A percentile compares a stretch with the other conserved stretches of the same genome.
Evolutionary conservation across 1,140 invertebrate genomes (phyloP).

Genomic region (Calephelis virginiensis): DNA sequence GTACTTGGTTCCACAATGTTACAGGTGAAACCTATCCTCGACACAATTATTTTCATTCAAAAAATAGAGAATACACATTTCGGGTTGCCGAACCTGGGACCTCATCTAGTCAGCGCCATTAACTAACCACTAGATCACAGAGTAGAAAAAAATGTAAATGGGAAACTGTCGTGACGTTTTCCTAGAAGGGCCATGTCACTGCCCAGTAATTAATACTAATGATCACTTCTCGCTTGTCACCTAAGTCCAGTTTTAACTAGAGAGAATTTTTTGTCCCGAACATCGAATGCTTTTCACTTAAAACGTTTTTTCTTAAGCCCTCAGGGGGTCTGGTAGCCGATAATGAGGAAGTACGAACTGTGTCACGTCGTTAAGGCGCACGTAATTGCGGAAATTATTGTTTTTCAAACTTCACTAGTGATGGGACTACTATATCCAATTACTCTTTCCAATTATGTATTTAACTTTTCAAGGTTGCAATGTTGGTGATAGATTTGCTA

Average conservation of each 20-base stretch:
- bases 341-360: constrained; percentile 17
- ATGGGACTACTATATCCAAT: too few relatives aligned
- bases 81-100: too few relatives aligned
- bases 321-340: constrained; percentile 13
- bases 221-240: constrained; percentile 16
- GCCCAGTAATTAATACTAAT: constrained; percentile 16
- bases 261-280: constrained; percentile 12
- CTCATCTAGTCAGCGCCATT: too few relatives aligned
- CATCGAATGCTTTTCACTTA: constrained; percentile 17
- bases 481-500: too few relatives aligned
- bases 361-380: constrained; percentile 10
- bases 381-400: not conserved
- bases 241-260: constrained; percentile 16
- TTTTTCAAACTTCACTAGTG: not conserved
- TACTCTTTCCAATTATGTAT: too few relatives aligned
- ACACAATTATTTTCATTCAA: too few relatives aligned
- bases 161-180: not conserved
- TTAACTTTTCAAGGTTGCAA: too few relatives aligned
- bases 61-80: too few relatives aligned
- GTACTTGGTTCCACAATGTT: too few relatives aligned
- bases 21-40: too few relatives aligned
- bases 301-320: constrained; percentile 15
- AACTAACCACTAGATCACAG: too few relatives aligned
- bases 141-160: not conserved
- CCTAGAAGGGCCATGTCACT: constrained; percentile 6